Conservation (phyloP, 2,888 invertebrate species). For the Ormia ochracea region DNA sequence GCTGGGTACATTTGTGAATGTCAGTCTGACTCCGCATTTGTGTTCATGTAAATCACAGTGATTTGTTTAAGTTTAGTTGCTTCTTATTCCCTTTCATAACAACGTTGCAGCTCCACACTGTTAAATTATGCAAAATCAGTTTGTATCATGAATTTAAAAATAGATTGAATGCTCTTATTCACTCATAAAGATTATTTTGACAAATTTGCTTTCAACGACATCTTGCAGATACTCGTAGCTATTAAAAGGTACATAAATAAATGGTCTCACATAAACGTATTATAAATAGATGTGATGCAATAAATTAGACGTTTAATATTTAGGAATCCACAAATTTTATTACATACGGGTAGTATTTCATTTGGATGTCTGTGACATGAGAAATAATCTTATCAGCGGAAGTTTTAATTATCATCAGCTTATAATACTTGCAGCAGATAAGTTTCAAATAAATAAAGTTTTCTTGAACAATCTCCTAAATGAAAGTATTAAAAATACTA, state of each 20-base stretch:
- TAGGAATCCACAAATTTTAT: too few relatives aligned
- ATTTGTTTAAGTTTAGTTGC: constrained; percentile 49
- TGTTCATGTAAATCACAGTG: constrained; percentile 42
- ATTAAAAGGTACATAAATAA: not conserved
- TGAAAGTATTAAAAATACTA: too few relatives aligned
- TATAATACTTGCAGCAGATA: too few relatives aligned
- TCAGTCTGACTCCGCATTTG: not conserved
- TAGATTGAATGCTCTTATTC: not conserved
- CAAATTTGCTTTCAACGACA: not conserved
- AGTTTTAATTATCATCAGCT: too few relatives aligned
- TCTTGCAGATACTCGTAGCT: not conserved
- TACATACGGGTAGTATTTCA: too few relatives aligned
- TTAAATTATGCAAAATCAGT: constrained; percentile 12
- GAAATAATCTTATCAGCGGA: too few relatives aligned
- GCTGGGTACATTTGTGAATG: not conserved
- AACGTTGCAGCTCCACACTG: constrained; percentile 6
- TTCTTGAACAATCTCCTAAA: too few relatives aligned
- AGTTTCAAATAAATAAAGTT: too few relatives aligned
- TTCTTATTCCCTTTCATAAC: constrained; percentile 21
- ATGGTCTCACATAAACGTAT: not conserved
- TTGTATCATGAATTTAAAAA: constrained; percentile 15
- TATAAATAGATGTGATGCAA: not conserved
- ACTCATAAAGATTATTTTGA: not conserved
- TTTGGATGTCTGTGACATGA: too few relatives aligned
- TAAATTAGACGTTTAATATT: not conserved